Evolutionary conservation across 1,140 invertebrate genomes (phyloP).

Genomic region (Rhagoletis zephyria): DNA sequence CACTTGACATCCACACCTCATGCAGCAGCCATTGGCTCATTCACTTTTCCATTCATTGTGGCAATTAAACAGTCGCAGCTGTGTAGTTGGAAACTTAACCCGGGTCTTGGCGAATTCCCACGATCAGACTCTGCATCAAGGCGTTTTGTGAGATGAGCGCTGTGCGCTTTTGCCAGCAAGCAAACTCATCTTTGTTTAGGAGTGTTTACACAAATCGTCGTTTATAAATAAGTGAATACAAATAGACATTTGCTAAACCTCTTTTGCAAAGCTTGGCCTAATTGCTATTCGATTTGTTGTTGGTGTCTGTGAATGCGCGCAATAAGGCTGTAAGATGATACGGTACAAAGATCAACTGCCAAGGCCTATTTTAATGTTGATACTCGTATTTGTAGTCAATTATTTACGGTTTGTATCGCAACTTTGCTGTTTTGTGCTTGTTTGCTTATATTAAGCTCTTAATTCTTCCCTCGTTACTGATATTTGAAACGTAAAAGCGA

Average conservation of each 20-base stretch:
- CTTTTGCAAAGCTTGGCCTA: neutral
- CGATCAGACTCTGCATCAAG: neutral
- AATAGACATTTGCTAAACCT: neutral
- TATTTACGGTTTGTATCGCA: no score
- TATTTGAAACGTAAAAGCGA: neutral
- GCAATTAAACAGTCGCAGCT: slow-evolving; percentile 37
- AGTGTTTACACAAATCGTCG: neutral
- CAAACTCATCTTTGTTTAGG: neutral
- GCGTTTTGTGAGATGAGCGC: neutral
- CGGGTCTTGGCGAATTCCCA: slow-evolving; percentile 16
- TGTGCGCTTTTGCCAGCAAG: slow-evolving; percentile 14
- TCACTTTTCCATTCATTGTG: slow-evolving; percentile 9
- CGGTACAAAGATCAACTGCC: slow-evolving; percentile 39
- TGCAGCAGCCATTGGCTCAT: neutral
- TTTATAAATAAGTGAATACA: no score
- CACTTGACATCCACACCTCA: neutral
- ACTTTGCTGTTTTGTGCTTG: no score
- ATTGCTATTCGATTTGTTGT: slow-evolving; percentile 29
- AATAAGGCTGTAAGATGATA: neutral
- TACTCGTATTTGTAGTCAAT: neutral
- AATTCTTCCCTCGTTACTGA: neutral
- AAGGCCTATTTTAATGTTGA: slow-evolving; percentile 20
- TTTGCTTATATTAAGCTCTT: no score
- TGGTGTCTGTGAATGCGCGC: neutral
- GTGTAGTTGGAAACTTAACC: neutral